Conservation (phyloP, 2,888 invertebrate genomes). For the Bursaphelenchus okinawaensis region DNA sequence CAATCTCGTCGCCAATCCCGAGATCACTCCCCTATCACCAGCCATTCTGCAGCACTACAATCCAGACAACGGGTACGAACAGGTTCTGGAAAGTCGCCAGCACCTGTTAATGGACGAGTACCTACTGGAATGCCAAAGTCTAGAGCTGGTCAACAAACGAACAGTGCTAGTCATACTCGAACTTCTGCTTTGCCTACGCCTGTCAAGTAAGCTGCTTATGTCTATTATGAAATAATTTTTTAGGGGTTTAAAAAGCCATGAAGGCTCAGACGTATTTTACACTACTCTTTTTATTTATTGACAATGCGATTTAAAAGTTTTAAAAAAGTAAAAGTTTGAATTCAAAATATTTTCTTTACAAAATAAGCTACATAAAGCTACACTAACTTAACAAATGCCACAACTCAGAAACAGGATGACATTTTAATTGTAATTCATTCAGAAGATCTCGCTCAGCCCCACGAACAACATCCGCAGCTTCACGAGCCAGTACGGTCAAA, state of each 20-base stretch:
- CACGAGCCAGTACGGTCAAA: constrained; percentile 5
- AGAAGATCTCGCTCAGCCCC: constrained; percentile 19
- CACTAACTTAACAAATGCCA: too few species aligned
- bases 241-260: too few species aligned
- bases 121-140: neutral
- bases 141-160: neutral
- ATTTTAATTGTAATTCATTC: neutral
- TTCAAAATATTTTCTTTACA: too few species aligned
- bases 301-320: too few species aligned
- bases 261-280: too few species aligned
- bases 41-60: neutral
- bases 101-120: neutral
- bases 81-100: constrained; percentile 5
- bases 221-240: too few species aligned
- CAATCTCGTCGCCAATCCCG: constrained; percentile 3
- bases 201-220: constrained; percentile 38
- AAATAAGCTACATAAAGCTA: too few species aligned
- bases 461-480: constrained; percentile 2
- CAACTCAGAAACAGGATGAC: too few species aligned
- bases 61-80: constrained; percentile 14
- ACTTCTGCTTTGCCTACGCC: constrained; percentile 32
- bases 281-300: too few species aligned
- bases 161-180: constrained; percentile 21
- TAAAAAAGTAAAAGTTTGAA: too few species aligned
- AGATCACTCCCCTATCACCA: constrained; percentile 4